Evolutionary conservation across 1,140 invertebrate genomes (phyloP).

Genomic region (Nylanderia fulva): DNA sequence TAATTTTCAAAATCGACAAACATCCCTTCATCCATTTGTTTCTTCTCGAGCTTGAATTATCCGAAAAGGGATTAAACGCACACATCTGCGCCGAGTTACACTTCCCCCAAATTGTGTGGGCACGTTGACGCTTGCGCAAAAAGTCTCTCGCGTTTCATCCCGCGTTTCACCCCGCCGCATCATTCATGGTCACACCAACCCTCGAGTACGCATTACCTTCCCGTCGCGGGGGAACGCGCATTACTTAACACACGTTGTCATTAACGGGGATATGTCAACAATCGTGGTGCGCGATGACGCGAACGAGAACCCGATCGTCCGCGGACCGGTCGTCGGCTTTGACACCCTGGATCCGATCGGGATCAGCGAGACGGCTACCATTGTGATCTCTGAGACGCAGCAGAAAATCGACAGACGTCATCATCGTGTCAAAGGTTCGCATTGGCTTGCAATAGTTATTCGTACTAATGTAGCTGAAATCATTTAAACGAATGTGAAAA

Average conservation of each 20-base stretch:
- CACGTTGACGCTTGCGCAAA: slow-evolving; percentile 77
- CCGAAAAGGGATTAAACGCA: not conserved
- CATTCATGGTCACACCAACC: slow-evolving; percentile 78
- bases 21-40: not conserved
- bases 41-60: not conserved
- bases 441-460: not conserved
- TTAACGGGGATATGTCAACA: slow-evolving; percentile 72
- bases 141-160: slow-evolving; percentile 17
- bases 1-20: not conserved
- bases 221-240: slow-evolving; percentile 26
- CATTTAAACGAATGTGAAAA: not conserved
- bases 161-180: slow-evolving; percentile 72
- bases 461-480: not conserved
- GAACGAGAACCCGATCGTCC: slow-evolving; percentile 19
- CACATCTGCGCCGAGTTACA: slow-evolving; percentile 7
- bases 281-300: slow-evolving; percentile 71
- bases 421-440: slow-evolving; percentile 74
- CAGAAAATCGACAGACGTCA: slow-evolving; percentile 62
- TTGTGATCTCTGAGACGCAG: slow-evolving; percentile 73
- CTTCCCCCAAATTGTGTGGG: slow-evolving; percentile 72
- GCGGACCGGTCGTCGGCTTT: not conserved
- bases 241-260: slow-evolving; percentile 48
- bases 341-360: slow-evolving; percentile 62
- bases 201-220: slow-evolving; percentile 66
- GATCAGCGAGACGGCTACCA: slow-evolving; percentile 71